Base-by-base conservation (phyloP, 1,140 invertebrate genomes). In the Cotesia glomerata region DNA sequence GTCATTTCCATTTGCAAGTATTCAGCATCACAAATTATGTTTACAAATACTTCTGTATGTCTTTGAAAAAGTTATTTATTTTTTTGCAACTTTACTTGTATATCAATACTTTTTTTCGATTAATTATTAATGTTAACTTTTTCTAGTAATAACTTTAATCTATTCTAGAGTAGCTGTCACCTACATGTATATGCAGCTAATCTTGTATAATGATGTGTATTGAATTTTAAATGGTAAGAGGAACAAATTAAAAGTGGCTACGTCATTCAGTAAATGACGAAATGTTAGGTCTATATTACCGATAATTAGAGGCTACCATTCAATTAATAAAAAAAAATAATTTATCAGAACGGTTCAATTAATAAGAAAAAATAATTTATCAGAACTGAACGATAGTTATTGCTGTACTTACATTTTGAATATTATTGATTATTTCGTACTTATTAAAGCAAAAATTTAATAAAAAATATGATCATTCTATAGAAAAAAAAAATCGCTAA, bases 1-100 rank as follows among this genome's bases (percentile, higher is more conserved):
- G 64, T 72, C 36, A 72, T 72, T 72, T 61, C 13, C 58, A 72
- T 72, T 67, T 59, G 64, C 49, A 61, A 49, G 56, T 68, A 67
- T 68, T 67, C 64, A 72, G 35, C 16, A 18, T 56, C n/a, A 45
- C 39, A 45, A 45, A 45, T 45, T 45, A 45, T 11, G 11, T 45
- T 26, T 11, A 45, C 39, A 14, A 5, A 18, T 56, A 56, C 52
- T 54, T 54, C n/a, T 4, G 7, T 56, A 56, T 56, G 13, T n/a
- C 13, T 18, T 56, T 56, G 18, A 16, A 9, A 18, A 18, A n/a
- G n/a, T 7, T 18, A 56, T 56, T 16, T n/a, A 16, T 18, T 18
- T 56, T 3, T 56, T 56, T 56, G 18, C 18, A 3, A 56, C 18
- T 14, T n/a, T n/a, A 56, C 18, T 14, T 32, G 32, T 13, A 61